Percentiles rank a stretch among this genome's conserved stretches.
Conservation (phyloP, 2,888 invertebrate species). For the Eupithecia exiguata region DNA sequence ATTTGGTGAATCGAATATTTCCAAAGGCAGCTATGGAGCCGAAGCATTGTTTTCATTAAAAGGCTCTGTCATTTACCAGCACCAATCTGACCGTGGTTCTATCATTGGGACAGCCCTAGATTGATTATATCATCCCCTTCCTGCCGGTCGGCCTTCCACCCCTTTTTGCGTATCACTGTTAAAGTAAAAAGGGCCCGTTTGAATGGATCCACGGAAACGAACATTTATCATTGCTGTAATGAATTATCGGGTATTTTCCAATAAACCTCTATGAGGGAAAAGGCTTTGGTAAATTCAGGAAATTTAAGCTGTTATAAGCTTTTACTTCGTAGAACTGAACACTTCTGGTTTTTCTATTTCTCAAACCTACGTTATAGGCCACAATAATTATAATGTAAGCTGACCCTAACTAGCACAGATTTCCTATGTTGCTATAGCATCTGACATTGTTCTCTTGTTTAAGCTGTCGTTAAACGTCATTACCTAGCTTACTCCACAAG, state of each 20-base stretch:
- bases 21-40: neutral
- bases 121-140: slow-evolving; percentile 80
- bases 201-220: slow-evolving; percentile 72
- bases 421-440: neutral
- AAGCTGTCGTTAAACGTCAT: neutral
- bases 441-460: neutral
- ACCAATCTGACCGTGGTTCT: slow-evolving; percentile 59
- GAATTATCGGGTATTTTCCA: slow-evolving; percentile 79
- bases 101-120: slow-evolving; percentile 67
- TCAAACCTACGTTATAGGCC: neutral
- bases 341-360: neutral
- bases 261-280: slow-evolving; percentile 60
- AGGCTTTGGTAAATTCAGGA: slow-evolving; percentile 11
- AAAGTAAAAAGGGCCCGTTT: slow-evolving; percentile 79
- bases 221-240: slow-evolving; percentile 82
- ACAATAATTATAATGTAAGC: neutral
- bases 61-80: slow-evolving; percentile 27
- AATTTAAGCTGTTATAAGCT: slow-evolving; percentile 9
- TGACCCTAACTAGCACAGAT: neutral
- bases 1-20: neutral
- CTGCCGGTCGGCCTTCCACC: slow-evolving; percentile 70
- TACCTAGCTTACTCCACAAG: neutral
- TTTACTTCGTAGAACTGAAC: neutral
- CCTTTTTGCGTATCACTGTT: slow-evolving; percentile 82
- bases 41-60: slow-evolving; percentile 2